phyloP scores from a whole-genome alignment of 2,888 invertebrate species.

The Parnassius apollo region DNA sequence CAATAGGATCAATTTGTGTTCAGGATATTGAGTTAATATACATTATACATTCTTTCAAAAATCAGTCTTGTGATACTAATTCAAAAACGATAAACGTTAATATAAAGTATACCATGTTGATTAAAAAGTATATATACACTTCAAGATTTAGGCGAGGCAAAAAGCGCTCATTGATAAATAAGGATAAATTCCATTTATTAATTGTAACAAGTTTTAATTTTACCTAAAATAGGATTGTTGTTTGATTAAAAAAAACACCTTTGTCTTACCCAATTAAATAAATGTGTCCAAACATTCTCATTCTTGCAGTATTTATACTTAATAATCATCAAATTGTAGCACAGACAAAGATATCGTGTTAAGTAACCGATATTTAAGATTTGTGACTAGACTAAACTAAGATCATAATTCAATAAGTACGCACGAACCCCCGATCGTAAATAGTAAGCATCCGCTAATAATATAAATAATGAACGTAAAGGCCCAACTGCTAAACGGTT shows the following conservation, averaged over 20 bases:
- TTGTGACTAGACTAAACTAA: slow-evolving; percentile 62
- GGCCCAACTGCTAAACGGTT: not conserved
- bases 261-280: too few relatives aligned
- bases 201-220: too few relatives aligned
- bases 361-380: slow-evolving; percentile 36
- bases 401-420: slow-evolving; percentile 32
- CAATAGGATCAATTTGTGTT: slow-evolving; percentile 40
- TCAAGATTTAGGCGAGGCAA: not conserved
- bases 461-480: not conserved
- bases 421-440: slow-evolving; percentile 22
- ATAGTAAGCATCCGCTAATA: not conserved
- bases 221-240: too few relatives aligned
- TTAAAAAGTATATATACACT: not conserved
- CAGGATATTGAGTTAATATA: slow-evolving; percentile 23
- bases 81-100: slow-evolving; percentile 10
- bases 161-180: too few relatives aligned
- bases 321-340: slow-evolving; percentile 7
- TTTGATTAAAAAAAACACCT: too few relatives aligned
- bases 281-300: not conserved
- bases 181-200: too few relatives aligned
- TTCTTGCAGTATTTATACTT: slow-evolving; percentile 10
- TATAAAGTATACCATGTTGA: not conserved
- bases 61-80: slow-evolving; percentile 47
- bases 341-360: slow-evolving; percentile 22
- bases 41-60: slow-evolving; percentile 32